A percentile compares a stretch with the other conserved stretches of the same genome.
Evolutionary conservation across 1,140 invertebrate species (phyloP).

Genomic region (Alviniconcha marisindica): DNA sequence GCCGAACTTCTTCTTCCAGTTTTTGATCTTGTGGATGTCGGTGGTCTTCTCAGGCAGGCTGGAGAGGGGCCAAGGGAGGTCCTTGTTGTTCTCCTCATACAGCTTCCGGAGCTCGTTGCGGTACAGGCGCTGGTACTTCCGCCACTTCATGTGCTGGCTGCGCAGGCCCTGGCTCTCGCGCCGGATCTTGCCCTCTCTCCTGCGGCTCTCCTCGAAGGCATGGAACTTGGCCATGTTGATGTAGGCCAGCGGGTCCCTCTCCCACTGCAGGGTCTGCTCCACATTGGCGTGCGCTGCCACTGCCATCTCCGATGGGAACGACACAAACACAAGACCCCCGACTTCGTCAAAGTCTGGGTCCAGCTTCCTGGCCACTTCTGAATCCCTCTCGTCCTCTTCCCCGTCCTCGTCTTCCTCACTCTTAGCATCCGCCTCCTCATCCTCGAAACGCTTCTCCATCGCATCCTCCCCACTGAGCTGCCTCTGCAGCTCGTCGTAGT

Average conservation of each 20-base stretch:
- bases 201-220: constrained; percentile 46
- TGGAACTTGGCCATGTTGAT: constrained; percentile 48
- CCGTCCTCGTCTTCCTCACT: constrained; percentile 30
- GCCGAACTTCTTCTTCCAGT: constrained; percentile 66
- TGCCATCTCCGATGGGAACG: constrained; percentile 64
- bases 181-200: constrained; percentile 34
- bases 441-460: background rate
- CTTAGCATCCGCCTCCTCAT: background rate
- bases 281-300: constrained; percentile 65
- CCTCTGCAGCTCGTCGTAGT: constrained; percentile 48
- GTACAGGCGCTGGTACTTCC: constrained; percentile 65
- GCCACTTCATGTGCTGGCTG: constrained; percentile 66
- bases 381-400: constrained; percentile 11
- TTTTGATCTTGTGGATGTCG: constrained; percentile 70
- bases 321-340: constrained; percentile 69
- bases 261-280: constrained; percentile 64
- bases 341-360: constrained; percentile 72
- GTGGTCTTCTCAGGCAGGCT: constrained; percentile 57
- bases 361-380: constrained; percentile 43
- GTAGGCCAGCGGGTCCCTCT: constrained; percentile 46
- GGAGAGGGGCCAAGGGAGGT: constrained; percentile 20
- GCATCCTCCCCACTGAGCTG: constrained; percentile 53
- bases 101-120: constrained; percentile 57
- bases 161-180: constrained; percentile 56
- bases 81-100: constrained; percentile 45